Conservation (phyloP, 2,113 vertebrate genomes). For the Nettapus auritus region DNA sequence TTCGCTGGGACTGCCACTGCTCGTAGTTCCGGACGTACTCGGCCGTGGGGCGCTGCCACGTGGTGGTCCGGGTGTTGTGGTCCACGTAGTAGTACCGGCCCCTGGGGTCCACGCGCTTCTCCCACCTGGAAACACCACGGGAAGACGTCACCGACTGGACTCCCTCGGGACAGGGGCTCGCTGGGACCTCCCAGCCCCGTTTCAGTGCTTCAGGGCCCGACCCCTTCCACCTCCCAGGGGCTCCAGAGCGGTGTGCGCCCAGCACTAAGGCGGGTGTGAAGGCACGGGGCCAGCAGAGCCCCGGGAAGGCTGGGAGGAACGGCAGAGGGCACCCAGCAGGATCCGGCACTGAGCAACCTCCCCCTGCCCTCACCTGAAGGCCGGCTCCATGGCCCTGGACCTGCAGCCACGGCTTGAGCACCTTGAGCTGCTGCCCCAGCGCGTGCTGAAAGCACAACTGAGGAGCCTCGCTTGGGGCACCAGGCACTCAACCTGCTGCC, state of each 20-base stretch:
- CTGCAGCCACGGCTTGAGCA: neutral
- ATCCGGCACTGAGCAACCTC: neutral
- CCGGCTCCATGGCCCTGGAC: neutral
- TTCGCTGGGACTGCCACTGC: conserved; percentile 97
- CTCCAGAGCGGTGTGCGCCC: too few relatives aligned
- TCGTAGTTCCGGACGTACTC: conserved; percentile 96
- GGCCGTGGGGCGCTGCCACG: conserved; percentile 94
- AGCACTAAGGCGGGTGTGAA: neutral
- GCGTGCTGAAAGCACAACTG: neutral
- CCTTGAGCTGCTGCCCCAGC: neutral
- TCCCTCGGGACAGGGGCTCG: too few relatives aligned
- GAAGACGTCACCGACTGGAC: neutral
- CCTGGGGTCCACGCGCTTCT: conserved; percentile 94
- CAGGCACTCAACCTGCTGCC: neutral
- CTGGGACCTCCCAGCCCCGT: neutral
- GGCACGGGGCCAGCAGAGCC: neutral
- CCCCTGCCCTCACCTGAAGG: neutral
- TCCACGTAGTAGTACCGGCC: conserved; percentile 97
- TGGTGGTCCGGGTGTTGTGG: conserved; percentile 98
- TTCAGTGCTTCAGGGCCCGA: neutral
- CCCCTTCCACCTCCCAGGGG: neutral
- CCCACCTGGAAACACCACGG: conserved; percentile 84
- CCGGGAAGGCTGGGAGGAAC: fast-evolving
- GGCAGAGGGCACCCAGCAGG: neutral
- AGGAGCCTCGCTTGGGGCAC: neutral